These are phyloP conservation scores for Bellardia bayeri DNA, from an alignment of 2,888 invertebrate species.

Conservation along the genomic window DNA sequence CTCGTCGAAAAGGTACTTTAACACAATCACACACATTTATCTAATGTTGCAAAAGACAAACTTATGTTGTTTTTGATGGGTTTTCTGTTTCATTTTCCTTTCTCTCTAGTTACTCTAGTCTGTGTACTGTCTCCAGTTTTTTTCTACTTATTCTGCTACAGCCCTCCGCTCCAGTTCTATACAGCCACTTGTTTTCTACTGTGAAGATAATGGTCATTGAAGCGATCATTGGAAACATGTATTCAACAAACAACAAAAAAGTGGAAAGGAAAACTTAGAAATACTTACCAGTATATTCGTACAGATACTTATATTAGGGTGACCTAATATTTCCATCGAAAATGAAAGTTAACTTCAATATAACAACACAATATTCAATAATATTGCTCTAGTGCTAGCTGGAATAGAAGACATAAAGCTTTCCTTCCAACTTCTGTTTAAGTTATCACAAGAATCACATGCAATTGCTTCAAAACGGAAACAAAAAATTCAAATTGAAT, in stretches of 20 bases:
- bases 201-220: conserved; percentile 62
- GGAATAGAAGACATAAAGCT: no score
- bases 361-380: no score
- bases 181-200: conserved; percentile 46
- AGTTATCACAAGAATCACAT: no score
- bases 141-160: conserved; percentile 1
- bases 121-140: conserved; percentile 14
- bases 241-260: conserved; percentile 2
- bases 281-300: neutral
- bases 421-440: no score
- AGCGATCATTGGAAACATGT: conserved; percentile 62
- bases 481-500: no score
- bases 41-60: conserved; percentile 58
- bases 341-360: no score
- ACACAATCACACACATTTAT: conserved; percentile 68
- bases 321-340: no score
- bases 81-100: conserved; percentile 21
- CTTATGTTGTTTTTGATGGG: conserved; percentile 62
- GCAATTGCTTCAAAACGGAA: no score
- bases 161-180: neutral
- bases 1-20: conserved; percentile 66
- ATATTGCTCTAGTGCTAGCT: no score
- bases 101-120: neutral
- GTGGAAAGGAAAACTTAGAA: neutral
- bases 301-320: neutral